A percentile compares a stretch with the other conserved stretches of the same genome.
These are phyloP conservation scores for Lagenorhynchus albirostris DNA, from an alignment of 2,113 vertebrate genomes.

Conservation along the genomic window DNA sequence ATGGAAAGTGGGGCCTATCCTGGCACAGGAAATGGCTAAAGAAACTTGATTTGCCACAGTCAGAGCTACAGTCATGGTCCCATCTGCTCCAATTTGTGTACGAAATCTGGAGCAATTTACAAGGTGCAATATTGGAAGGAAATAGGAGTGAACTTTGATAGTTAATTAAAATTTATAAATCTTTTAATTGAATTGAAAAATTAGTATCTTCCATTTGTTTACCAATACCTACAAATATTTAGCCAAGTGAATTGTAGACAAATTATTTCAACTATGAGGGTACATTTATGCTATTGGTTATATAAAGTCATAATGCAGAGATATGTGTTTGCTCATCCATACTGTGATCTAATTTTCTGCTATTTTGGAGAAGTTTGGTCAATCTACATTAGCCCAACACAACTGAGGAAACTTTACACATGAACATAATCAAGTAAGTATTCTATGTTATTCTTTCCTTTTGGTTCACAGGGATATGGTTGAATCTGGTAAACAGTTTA, in stretches of 20 bases:
- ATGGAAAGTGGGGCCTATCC: too few relatives aligned
- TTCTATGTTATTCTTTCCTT: not conserved
- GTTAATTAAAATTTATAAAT: slow-evolving; percentile 20
- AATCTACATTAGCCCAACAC: not conserved
- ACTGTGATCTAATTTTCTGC: not conserved
- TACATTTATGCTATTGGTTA: not conserved
- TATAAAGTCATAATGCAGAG: not conserved
- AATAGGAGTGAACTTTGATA: not conserved
- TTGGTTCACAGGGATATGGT: not conserved
- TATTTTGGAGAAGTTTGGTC: not conserved
- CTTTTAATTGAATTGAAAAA: not conserved
- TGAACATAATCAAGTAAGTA: not conserved
- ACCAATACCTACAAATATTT: not conserved
- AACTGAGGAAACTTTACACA: not conserved
- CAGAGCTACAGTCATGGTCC: not conserved
- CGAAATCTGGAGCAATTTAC: not conserved
- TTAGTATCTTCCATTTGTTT: not conserved
- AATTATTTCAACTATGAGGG: not conserved
- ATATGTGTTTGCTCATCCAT: not conserved
- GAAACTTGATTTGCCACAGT: not conserved
- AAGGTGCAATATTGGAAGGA: not conserved
- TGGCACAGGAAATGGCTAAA: not conserved
- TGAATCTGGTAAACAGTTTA: not conserved
- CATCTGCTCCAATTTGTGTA: not conserved
- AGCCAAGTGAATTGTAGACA: not conserved